Conservation (phyloP, 2,888 invertebrate species). For the Caenorhabditis japonica region DNA sequence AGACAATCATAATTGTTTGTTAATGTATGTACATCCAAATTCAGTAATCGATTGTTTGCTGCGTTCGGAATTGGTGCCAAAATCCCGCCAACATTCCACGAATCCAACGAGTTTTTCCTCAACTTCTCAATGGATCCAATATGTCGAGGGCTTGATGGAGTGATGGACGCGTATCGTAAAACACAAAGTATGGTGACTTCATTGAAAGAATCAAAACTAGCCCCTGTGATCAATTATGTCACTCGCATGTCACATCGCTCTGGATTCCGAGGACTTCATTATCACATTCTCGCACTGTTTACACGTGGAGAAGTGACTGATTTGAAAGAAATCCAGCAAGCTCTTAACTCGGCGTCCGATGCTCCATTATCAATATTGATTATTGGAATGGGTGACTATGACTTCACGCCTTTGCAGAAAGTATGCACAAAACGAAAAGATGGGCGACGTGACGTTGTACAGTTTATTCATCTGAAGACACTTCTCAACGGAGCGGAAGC, state of each 20-base stretch:
- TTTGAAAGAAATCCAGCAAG: conserved; percentile 67
- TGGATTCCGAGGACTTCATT: conserved; percentile 66
- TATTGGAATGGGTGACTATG: conserved; percentile 72
- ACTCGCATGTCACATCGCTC: conserved; percentile 65
- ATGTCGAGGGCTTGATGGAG: conserved; percentile 73
- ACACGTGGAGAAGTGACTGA: conserved; percentile 70
- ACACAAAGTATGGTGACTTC: conserved; percentile 68
- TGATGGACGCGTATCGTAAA: conserved; percentile 70
- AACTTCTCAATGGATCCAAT: conserved; percentile 73
- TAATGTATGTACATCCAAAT: too few relatives aligned
- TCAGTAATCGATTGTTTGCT: conserved; percentile 70
- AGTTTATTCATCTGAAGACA: conserved; percentile 58
- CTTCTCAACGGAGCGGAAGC: conserved; percentile 59
- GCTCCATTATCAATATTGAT: conserved; percentile 74
- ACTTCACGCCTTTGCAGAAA: conserved; percentile 61
- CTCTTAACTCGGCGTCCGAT: conserved; percentile 69
- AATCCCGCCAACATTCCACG: conserved; percentile 74
- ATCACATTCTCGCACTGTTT: conserved; percentile 71
- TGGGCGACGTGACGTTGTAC: conserved; percentile 54
- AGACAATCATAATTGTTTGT: conserved; percentile 9
- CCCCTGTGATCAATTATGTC: conserved; percentile 73
- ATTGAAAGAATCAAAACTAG: conserved; percentile 68
- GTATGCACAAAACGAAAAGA: conserved; percentile 51
- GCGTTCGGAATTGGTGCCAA: conserved; percentile 75
- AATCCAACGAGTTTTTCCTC: conserved; percentile 75